These are phyloP conservation scores for Pseudopleuronectes americanus DNA, from an alignment of 2,797 vertebrate genomes.

Conservation along the genomic window DNA sequence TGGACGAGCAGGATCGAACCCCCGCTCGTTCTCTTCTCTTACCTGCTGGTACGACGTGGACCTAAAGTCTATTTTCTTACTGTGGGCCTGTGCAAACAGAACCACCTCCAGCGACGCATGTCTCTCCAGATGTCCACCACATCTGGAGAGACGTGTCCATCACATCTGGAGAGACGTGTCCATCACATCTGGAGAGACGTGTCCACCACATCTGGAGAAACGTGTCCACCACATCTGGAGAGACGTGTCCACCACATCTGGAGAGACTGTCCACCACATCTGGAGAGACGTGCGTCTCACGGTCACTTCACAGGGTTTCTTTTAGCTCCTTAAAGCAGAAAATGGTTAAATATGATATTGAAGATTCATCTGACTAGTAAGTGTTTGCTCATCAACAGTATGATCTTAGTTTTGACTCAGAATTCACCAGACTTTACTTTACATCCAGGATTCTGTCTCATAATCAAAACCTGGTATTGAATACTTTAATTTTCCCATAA, in stretches of 20 bases:
- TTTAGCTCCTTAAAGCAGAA: too few species aligned
- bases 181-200: background rate
- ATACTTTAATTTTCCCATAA: too few species aligned
- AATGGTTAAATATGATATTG: background rate
- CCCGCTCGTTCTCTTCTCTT: background rate
- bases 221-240: background rate
- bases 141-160: background rate
- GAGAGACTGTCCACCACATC: too few species aligned
- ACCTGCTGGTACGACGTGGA: conserved; percentile 3
- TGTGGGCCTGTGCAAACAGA: conserved; percentile 47
- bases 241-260: background rate
- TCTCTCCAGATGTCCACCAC: background rate
- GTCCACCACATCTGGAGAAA: background rate
- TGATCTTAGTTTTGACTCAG: background rate
- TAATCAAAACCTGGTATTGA: too few species aligned
- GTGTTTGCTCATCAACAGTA: too few species aligned
- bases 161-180: background rate
- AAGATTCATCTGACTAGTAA: background rate
- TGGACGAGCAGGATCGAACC: background rate
- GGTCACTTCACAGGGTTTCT: background rate
- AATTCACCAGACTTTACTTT: background rate
- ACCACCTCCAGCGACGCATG: background rate
- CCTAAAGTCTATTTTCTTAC: background rate
- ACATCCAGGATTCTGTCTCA: too few species aligned
- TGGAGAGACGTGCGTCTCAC: background rate